phyloP scores from a whole-genome alignment of 2,888 invertebrate species.

The Ptychoptera contaminata region DNA sequence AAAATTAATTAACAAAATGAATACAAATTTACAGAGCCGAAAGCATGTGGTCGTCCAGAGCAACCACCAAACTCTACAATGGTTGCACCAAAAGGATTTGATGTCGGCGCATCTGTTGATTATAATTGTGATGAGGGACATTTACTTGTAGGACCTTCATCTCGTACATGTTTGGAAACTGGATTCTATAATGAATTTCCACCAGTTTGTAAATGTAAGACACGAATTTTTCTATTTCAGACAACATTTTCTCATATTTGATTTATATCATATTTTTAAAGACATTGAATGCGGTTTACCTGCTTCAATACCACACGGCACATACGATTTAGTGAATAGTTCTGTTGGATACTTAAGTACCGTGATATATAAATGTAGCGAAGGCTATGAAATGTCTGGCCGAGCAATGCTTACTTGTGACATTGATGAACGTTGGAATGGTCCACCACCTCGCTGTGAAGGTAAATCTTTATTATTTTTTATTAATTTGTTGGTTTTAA shows the following conservation, averaged over 20 bases:
- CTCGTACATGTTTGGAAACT: conserved; percentile 71
- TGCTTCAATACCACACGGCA: conserved; percentile 69
- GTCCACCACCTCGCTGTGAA: conserved; percentile 80
- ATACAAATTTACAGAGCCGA: conserved; percentile 46
- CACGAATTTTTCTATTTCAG: background rate
- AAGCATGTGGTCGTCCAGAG: conserved; percentile 80
- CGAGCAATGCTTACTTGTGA: conserved; percentile 74
- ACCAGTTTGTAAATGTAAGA: conserved; percentile 81
- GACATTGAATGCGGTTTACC: conserved; percentile 83
- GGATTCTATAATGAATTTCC: conserved; percentile 90
- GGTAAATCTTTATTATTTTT: conserved; percentile 32
- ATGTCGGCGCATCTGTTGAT: conserved; percentile 69
- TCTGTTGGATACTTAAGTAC: conserved; percentile 75
- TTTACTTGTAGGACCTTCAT: conserved; percentile 69
- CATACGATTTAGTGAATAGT: conserved; percentile 66
- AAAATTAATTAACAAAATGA: background rate
- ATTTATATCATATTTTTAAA: conserved; percentile 22
- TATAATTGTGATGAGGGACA: conserved; percentile 78
- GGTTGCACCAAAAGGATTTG: conserved; percentile 52
- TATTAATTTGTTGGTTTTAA: background rate
- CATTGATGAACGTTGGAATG: conserved; percentile 86
- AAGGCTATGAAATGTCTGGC: conserved; percentile 74
- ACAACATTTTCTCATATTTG: background rate
- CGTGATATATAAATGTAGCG: conserved; percentile 68
- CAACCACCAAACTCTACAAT: conserved; percentile 89